Evolutionary conservation across 2,797 vertebrate species (phyloP).

Genomic region (Buceros bicornis): DNA sequence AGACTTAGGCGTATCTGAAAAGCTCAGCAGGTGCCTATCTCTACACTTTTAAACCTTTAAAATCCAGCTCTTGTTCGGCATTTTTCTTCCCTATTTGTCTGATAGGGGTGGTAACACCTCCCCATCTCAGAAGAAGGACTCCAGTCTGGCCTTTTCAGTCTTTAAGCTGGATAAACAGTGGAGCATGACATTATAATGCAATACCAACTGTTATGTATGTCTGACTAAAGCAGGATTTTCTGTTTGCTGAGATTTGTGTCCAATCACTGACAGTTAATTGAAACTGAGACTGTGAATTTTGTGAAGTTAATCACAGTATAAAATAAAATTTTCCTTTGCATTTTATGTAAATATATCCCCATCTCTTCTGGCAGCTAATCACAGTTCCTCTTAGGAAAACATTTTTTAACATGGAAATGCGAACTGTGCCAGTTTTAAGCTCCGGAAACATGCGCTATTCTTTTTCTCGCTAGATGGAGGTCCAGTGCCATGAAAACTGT

Average conservation of each 20-base stretch:
- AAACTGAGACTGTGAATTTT: background rate
- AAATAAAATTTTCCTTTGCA: background rate
- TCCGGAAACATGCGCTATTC: background rate
- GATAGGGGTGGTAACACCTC: background rate
- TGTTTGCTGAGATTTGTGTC: background rate
- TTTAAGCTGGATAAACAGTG: background rate
- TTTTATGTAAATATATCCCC: background rate
- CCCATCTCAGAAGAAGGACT: background rate
- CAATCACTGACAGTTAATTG: background rate
- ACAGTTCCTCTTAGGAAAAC: background rate
- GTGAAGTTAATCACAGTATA: background rate
- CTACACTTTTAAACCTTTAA: background rate
- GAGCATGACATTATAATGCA: background rate
- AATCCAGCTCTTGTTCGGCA: background rate
- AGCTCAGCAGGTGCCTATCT: background rate
- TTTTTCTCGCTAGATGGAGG: conserved; percentile 62
- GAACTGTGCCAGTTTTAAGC: background rate
- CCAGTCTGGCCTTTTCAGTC: background rate
- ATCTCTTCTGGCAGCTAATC: background rate
- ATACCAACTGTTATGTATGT: background rate
- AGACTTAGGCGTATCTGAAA: background rate
- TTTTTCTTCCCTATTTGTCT: background rate
- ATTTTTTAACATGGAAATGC: background rate
- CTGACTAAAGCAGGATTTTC: background rate
- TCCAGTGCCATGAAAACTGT: conserved; percentile 16